phyloP scores from a whole-genome alignment of 2,888 invertebrate genomes.

The Tromatobia lineatoria region DNA sequence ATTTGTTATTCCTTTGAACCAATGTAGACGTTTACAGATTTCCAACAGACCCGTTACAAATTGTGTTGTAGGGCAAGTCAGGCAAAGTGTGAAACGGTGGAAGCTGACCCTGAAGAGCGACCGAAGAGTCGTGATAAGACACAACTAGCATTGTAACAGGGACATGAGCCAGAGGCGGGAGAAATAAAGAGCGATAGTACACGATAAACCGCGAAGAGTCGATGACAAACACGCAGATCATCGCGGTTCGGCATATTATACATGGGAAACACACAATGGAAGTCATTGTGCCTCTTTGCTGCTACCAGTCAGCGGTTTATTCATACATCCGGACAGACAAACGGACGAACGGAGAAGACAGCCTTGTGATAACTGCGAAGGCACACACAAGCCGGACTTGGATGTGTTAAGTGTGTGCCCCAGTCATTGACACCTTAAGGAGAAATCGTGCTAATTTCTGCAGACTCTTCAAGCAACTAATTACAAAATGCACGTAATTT shows the following conservation, averaged over 20 bases:
- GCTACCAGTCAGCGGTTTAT: slow-evolving; percentile 18
- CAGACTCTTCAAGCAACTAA: neutral
- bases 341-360: slow-evolving; percentile 64
- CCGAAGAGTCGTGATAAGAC: slow-evolving; percentile 4
- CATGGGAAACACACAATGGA: slow-evolving; percentile 71
- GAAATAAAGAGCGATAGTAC: slow-evolving; percentile 48
- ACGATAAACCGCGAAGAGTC: slow-evolving; percentile 45
- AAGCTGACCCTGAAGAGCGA: neutral
- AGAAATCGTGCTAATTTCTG: neutral
- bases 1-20: too few relatives aligned
- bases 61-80: slow-evolving; percentile 34
- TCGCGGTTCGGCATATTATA: slow-evolving; percentile 44
- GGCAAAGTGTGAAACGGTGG: slow-evolving; percentile 37
- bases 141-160: neutral
- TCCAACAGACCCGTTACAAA: slow-evolving; percentile 25
- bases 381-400: slow-evolving; percentile 28
- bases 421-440: slow-evolving; percentile 17
- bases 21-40: slow-evolving; percentile 1
- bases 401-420: neutral
- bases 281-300: slow-evolving; percentile 72
- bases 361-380: slow-evolving; percentile 66
- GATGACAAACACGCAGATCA: slow-evolving; percentile 68
- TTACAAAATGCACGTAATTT: neutral
- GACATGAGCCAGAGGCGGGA: slow-evolving; percentile 7
- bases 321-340: slow-evolving; percentile 11